Percentiles rank a stretch among this genome's conserved stretches.
Evolutionary conservation across 1,140 invertebrate species (phyloP).

Genomic region (Chrysoperla carnea): DNA sequence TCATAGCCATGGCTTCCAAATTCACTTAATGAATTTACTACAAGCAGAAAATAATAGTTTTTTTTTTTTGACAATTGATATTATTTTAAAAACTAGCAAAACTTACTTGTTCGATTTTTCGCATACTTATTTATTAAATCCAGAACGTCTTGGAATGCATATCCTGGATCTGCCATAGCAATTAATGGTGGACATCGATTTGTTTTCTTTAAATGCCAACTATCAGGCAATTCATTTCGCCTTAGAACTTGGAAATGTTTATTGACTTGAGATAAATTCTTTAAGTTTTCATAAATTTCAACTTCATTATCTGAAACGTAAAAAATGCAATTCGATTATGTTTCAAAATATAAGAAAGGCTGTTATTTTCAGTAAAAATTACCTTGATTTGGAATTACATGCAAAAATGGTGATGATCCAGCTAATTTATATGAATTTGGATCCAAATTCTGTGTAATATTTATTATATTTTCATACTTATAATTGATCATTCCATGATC

Average conservation of each 20-base stretch:
- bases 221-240: constrained; percentile 32
- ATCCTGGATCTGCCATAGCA: constrained; percentile 33
- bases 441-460: constrained; percentile 35
- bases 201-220: constrained; percentile 40
- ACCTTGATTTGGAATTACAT: constrained; percentile 34
- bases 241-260: constrained; percentile 34
- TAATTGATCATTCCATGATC: constrained; percentile 56
- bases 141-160: constrained; percentile 34
- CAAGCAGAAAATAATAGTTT: constrained; percentile 7
- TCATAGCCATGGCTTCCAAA: constrained; percentile 54
- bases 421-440: constrained; percentile 25
- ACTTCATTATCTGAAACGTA: constrained; percentile 23
- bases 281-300: constrained; percentile 30
- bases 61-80: background rate
- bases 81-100: background rate
- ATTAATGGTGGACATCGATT: constrained; percentile 36
- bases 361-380: too few relatives aligned
- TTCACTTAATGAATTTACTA: constrained; percentile 26
- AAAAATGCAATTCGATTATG: background rate
- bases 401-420: constrained; percentile 26
- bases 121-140: constrained; percentile 23
- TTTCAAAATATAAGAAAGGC: background rate
- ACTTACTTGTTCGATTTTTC: constrained; percentile 9
- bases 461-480: constrained; percentile 29
- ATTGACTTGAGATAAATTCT: constrained; percentile 20